Evolutionary conservation across 2,113 vertebrate species (phyloP).

Genomic region (Bungarus multicinctus): DNA sequence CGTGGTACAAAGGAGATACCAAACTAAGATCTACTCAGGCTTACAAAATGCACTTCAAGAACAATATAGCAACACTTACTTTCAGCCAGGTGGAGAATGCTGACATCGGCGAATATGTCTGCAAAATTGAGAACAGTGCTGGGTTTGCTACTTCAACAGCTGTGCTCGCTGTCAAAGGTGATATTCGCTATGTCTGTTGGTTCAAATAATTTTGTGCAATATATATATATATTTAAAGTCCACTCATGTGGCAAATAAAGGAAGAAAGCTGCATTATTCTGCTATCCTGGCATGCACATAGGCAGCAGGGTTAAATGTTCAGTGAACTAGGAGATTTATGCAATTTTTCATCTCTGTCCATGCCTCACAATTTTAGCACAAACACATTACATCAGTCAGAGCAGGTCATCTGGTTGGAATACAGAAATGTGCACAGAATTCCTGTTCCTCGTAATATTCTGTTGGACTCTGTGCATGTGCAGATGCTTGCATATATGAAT

Average conservation of each 20-base stretch:
- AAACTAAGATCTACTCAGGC: slow-evolving; percentile 88
- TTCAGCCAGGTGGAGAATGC: slow-evolving; percentile 82
- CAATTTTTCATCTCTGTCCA: background rate
- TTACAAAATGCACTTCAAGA: slow-evolving; percentile 87
- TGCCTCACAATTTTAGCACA: background rate
- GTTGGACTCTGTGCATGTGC: background rate
- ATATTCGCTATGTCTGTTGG: slow-evolving; percentile 39
- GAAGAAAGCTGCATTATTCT: background rate
- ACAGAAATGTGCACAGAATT: background rate
- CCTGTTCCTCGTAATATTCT: background rate
- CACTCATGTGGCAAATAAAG: background rate
- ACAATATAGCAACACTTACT: slow-evolving; percentile 85
- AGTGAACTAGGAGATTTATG: background rate
- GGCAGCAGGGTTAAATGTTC: background rate
- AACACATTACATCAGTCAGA: background rate
- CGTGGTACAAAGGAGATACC: slow-evolving; percentile 96
- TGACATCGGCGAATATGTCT: slow-evolving; percentile 89
- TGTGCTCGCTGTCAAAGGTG: slow-evolving; percentile 87
- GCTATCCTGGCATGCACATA: background rate
- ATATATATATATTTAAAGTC: background rate
- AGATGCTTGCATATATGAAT: background rate
- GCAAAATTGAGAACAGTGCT: slow-evolving; percentile 92
- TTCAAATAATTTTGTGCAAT: background rate
- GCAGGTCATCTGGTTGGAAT: background rate
- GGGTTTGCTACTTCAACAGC: slow-evolving; percentile 85